These are phyloP conservation scores for Excalfactoria chinensis DNA, from an alignment of 2,113 vertebrate genomes.

Conservation along the genomic window DNA sequence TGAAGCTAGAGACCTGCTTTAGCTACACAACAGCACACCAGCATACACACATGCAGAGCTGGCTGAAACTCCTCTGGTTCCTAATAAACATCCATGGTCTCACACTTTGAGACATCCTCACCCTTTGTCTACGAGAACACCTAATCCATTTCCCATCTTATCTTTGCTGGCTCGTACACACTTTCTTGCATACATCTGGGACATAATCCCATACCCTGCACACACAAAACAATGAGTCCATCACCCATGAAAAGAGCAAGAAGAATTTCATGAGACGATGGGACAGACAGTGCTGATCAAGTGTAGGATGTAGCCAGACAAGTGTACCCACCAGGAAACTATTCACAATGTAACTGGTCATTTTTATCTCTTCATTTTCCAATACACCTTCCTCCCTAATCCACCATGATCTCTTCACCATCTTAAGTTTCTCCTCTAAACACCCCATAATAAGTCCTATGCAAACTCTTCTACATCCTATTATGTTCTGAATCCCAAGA, in stretches of 20 bases:
- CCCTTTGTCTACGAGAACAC: accelerated
- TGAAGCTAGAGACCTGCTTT: background rate
- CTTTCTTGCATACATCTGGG: background rate
- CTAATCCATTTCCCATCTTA: accelerated
- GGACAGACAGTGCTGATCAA: background rate
- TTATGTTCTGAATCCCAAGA: background rate
- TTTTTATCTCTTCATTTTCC: background rate
- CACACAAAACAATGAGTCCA: background rate
- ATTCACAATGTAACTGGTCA: background rate
- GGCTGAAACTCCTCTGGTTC: background rate
- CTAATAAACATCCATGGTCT: accelerated
- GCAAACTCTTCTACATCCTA: background rate
- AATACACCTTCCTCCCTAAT: background rate
- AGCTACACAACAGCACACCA: background rate
- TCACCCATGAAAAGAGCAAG: background rate
- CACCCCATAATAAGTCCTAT: background rate
- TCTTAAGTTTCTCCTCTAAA: background rate
- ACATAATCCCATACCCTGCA: background rate
- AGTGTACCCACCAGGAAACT: background rate
- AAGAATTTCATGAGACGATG: background rate
- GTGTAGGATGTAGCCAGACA: background rate
- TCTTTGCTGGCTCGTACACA: background rate
- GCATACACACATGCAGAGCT: background rate
- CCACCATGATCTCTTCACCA: background rate
- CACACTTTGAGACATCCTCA: background rate